phyloP scores from a whole-genome alignment of 2,113 vertebrate species.

The Tragelaphus strepsiceros region DNA sequence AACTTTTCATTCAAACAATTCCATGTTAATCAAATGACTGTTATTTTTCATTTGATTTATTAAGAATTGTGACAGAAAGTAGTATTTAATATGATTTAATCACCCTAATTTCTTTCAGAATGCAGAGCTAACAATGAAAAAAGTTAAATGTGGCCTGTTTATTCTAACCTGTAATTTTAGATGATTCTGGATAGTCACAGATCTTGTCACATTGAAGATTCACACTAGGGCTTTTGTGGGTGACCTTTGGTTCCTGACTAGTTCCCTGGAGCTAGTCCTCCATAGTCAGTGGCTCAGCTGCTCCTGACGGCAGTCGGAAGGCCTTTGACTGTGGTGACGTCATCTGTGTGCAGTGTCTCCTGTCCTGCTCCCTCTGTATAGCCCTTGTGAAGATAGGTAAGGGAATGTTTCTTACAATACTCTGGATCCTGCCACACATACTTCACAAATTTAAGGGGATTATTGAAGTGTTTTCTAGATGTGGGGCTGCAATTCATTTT shows the following conservation, averaged over 20 bases:
- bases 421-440: background rate
- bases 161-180: background rate
- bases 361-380: background rate
- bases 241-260: background rate
- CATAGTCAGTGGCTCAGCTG: background rate
- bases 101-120: background rate
- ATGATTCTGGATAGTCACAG: conserved; percentile 1
- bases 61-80: background rate
- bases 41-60: conserved; percentile 23
- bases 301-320: background rate
- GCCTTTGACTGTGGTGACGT: background rate
- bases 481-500: background rate
- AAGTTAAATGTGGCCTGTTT: background rate
- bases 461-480: background rate
- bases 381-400: background rate
- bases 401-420: background rate
- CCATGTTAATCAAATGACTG: background rate
- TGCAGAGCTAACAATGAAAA: background rate
- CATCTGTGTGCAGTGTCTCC: too few species aligned
- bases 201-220: background rate
- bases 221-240: background rate
- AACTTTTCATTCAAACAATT: background rate
- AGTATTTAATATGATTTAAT: background rate
- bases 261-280: background rate
- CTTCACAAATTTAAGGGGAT: background rate